A percentile compares a stretch with the other conserved stretches of the same genome.
Conservation (phyloP, 2,797 vertebrate genomes). For the Spizella passerina region DNA sequence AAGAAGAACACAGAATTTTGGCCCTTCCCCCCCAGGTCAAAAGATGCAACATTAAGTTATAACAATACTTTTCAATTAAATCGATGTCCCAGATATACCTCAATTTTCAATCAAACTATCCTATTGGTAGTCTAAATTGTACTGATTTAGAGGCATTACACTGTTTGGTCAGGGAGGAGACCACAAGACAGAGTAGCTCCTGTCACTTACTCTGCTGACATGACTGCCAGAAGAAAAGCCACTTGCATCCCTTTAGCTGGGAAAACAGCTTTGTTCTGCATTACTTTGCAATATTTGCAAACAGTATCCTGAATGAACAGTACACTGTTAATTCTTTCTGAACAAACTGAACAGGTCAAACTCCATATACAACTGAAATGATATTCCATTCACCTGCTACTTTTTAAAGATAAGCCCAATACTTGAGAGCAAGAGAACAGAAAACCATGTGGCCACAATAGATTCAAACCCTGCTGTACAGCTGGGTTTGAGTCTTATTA, state of each 20-base stretch:
- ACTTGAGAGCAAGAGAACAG: not conserved
- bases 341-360: not conserved
- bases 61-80: not conserved
- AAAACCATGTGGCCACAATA: not conserved
- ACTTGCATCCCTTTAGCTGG: not conserved
- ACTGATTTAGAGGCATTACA: not conserved
- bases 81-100: not conserved
- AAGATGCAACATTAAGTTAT: not conserved
- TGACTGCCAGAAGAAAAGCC: not conserved
- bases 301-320: not conserved
- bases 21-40: accelerated
- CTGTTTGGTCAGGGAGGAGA: not conserved
- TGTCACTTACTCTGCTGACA: not conserved
- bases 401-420: not conserved
- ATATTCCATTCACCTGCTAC: not conserved
- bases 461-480: not conserved
- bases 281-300: not conserved
- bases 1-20: not conserved
- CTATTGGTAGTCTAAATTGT: not conserved
- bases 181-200: not conserved
- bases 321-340: not conserved
- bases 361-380: not conserved
- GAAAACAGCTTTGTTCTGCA: not conserved
- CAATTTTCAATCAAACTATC: not conserved
- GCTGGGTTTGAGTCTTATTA: not conserved